Percentiles rank a stretch among this genome's conserved stretches.
phyloP scores from a whole-genome alignment of 1,140 invertebrate species.

The Spodoptera litura region DNA sequence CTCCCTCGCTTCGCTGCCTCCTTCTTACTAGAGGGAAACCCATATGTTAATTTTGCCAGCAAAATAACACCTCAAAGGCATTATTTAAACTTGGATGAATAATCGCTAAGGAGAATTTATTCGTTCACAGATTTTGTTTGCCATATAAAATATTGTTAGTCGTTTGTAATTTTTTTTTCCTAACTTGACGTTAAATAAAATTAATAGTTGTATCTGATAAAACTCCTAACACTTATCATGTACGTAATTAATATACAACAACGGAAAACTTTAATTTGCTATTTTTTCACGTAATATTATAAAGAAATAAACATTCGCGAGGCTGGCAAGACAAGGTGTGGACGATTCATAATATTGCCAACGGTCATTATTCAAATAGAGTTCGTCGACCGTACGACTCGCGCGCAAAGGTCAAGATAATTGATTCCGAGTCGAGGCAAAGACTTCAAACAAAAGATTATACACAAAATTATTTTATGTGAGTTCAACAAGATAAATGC shows the following conservation, averaged over 20 bases:
- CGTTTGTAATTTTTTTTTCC: neutral
- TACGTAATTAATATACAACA: too few species aligned
- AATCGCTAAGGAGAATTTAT: slow-evolving; percentile 11
- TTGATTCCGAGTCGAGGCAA: slow-evolving; percentile 34
- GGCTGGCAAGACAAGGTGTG: slow-evolving; percentile 27
- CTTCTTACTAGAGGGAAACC: slow-evolving; percentile 14
- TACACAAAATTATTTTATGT: slow-evolving; percentile 17
- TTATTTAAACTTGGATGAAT: slow-evolving; percentile 33
- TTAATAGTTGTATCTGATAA: too few species aligned
- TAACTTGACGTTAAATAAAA: too few species aligned
- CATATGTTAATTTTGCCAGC: slow-evolving; percentile 29
- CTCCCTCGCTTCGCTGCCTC: slow-evolving; percentile 32
- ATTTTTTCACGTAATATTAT: neutral
- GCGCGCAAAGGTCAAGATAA: slow-evolving; percentile 51
- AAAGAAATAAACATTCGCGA: slow-evolving; percentile 4
- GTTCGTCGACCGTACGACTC: slow-evolving; percentile 45
- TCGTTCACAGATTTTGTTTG: slow-evolving; percentile 3
- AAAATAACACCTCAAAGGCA: slow-evolving; percentile 37
- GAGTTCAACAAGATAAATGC: slow-evolving; percentile 38
- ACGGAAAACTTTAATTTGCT: too few species aligned
- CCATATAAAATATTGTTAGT: too few species aligned
- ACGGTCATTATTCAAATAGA: slow-evolving; percentile 49
- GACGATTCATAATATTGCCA: slow-evolving; percentile 41
- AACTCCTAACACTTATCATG: too few species aligned
- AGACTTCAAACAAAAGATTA: slow-evolving; percentile 37